Conservation (phyloP, 23 tunicate genomes). For the Ciona savignyi region DNA sequence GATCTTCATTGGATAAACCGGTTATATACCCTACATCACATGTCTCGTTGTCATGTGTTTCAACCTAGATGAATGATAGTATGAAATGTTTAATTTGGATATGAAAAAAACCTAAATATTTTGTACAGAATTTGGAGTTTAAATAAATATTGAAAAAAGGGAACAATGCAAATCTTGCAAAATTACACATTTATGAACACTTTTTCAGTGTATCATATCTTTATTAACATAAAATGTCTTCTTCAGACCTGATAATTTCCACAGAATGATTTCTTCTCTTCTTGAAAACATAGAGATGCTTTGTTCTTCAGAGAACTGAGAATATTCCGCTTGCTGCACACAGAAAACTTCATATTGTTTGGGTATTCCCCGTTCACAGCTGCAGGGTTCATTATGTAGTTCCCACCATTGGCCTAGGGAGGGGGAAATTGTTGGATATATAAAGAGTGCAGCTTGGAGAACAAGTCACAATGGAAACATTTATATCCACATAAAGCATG, state of each 20-base stretch:
- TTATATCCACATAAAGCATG: too few relatives aligned
- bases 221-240: not conserved
- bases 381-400: conserved; percentile 85
- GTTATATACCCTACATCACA: conserved; percentile 79
- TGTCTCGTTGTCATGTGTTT: conserved; percentile 52
- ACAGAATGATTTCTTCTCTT: conserved; percentile 59
- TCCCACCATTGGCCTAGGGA: conserved; percentile 67
- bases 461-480: too few relatives aligned
- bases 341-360: conserved; percentile 85
- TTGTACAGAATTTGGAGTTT: not conserved
- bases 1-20: conserved; percentile 18
- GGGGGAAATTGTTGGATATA: not conserved
- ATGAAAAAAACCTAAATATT: not conserved
- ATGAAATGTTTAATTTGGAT: not conserved
- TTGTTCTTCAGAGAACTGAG: conserved; percentile 26
- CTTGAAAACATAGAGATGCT: conserved; percentile 51
- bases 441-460: too few relatives aligned
- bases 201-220: too few relatives aligned
- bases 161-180: too few relatives aligned
- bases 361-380: conserved; percentile 77
- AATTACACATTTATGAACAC: too few relatives aligned
- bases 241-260: conserved; percentile 67
- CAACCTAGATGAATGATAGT: conserved; percentile 28
- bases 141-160: too few relatives aligned
- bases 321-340: conserved; percentile 69